Percentiles rank a stretch among this genome's conserved stretches.
These are phyloP conservation scores for Adrianichthys oophorus DNA, from an alignment of 2,797 vertebrate species.

Conservation along the genomic window DNA sequence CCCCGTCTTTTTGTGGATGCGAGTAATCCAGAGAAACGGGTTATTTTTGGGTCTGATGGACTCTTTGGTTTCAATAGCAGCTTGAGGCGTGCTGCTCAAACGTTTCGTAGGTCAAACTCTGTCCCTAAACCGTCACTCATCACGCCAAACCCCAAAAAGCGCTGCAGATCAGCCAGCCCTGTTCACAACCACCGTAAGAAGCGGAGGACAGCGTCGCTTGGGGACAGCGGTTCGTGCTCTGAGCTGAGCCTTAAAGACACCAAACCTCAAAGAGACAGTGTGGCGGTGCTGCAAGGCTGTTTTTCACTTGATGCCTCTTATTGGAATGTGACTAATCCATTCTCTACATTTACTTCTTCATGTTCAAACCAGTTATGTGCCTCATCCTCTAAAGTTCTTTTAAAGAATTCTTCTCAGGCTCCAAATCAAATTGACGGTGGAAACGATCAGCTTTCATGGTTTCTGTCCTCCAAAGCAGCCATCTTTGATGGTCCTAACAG, in stretches of 20 bases:
- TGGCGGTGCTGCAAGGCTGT: not conserved
- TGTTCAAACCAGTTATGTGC: constrained; percentile 15
- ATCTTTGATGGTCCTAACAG: constrained; percentile 2
- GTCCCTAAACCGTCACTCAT: constrained; percentile 13
- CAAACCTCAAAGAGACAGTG: constrained; percentile 7
- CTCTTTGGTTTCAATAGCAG: not conserved
- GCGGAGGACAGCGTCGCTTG: constrained; percentile 31
- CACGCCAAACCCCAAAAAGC: constrained; percentile 60
- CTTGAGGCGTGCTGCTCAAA: not conserved
- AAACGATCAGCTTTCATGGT: constrained; percentile 7
- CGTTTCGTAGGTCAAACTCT: constrained; percentile 30
- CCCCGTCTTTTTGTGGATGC: not conserved
- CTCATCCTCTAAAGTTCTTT: constrained; percentile 20
- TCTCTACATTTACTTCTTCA: not conserved
- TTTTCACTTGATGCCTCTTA: constrained; percentile 5
- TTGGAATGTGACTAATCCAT: not conserved
- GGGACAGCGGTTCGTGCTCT: not conserved
- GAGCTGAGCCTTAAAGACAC: constrained; percentile 1
- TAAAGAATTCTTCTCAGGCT: constrained; percentile 6
- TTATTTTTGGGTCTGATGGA: not conserved
- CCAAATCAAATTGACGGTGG: not conserved
- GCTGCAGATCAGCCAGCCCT: constrained; percentile 55
- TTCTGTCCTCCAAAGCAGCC: constrained; percentile 20
- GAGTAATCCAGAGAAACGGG: not conserved
- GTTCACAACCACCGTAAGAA: constrained; percentile 53